phyloP scores from a whole-genome alignment of 2,797 vertebrate species.

The Periophthalmus magnuspinnatus region DNA sequence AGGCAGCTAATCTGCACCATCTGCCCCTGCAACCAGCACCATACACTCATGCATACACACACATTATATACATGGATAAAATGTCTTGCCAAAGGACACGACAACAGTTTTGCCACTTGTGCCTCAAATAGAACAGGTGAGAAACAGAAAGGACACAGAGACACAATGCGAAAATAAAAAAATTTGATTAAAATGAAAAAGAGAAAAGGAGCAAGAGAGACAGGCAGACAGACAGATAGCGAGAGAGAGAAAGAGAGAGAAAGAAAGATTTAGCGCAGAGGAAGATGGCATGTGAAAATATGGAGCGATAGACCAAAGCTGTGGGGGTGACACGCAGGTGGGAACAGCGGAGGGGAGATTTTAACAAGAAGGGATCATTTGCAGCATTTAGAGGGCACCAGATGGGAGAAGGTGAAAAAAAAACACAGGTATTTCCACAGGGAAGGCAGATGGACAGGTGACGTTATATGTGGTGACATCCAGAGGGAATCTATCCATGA shows the following conservation, averaged over 20 bases:
- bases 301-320: constrained; percentile 50
- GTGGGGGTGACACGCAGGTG: constrained; percentile 53
- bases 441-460: constrained; percentile 21
- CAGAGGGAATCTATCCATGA: constrained; percentile 36
- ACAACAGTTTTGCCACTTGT: too few species aligned
- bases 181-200: too few species aligned
- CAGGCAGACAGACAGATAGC: too few species aligned
- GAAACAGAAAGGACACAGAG: too few species aligned
- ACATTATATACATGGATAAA: too few species aligned
- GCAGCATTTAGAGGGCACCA: constrained; percentile 54
- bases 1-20: too few species aligned
- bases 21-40: too few species aligned
- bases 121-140: too few species aligned
- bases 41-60: too few species aligned
- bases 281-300: constrained; percentile 59
- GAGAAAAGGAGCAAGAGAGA: too few species aligned
- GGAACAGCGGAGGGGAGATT: constrained; percentile 23
- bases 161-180: too few species aligned
- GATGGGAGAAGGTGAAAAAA: constrained; percentile 46
- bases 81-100: too few species aligned
- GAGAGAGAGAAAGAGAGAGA: constrained; percentile 37
- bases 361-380: constrained; percentile 52
- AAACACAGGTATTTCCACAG: constrained; percentile 14
- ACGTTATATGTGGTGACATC: constrained; percentile 42
- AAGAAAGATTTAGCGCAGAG: constrained; percentile 12